Evolutionary conservation across 2,797 vertebrate genomes (phyloP), one percentile per base, ranked within the genome.

Genomic region (Anabacerthia variegaticeps): DNA sequence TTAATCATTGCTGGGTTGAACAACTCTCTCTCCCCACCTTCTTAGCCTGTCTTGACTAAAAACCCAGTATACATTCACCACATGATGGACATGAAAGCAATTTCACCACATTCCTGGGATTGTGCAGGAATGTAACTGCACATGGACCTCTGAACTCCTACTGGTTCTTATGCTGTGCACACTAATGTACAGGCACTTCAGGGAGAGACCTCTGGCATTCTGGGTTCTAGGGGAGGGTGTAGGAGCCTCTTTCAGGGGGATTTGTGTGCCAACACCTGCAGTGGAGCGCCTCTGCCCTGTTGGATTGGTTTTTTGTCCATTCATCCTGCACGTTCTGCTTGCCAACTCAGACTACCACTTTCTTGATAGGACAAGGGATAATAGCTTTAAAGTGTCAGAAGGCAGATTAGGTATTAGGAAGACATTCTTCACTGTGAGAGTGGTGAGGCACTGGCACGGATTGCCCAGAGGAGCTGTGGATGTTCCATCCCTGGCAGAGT

Each of bases 71-170:
- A 41, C 4, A 49, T 14, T 39, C 26, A 11, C 3, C 46, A 9
- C 8, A 7, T 7, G 22, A 24, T 2, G 6, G 43, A 22, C 1
- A 1, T 5, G 23, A 77, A 3, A 81, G 14, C 43, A 77, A 54
- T 23, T 32, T 32, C 58, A 79, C n/a, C 10, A 14, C 0, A 0
- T 26, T 10, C n/a, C 26, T 1, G 0, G 10, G 26, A 55, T 7
- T 5, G 5, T 15, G 26, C 21, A 34, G 5, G 28, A 37, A 36
- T 10, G 16, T 11, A 43, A 22, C 34, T 49, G 37, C 51, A 62
- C 0, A 0, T 12, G 16, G 36, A 89, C 49, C n/a, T 51, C 39
- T 8, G 20, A 68, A 34, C 10, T 59, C 16, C 54, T 59, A 9
- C 21, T n/a, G 32, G 41, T 27, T 74, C 46, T 14, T 30, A 4